phyloP scores from a whole-genome alignment of 1,140 invertebrate genomes.

The Lordiphosa clarofinis region DNA sequence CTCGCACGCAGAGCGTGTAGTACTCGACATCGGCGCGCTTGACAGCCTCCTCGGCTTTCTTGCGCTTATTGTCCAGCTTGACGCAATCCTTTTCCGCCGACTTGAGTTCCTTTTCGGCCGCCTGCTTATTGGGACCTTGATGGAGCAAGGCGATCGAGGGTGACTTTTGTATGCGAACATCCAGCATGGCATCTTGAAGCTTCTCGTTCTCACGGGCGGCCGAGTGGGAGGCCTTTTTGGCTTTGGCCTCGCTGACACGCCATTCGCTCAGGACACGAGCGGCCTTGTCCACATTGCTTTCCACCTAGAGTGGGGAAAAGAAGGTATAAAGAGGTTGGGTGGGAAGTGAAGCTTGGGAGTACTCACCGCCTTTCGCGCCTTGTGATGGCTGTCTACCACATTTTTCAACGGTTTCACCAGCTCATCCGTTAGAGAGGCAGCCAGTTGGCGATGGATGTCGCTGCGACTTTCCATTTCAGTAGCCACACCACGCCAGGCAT shows the following conservation, averaged over 20 bases:
- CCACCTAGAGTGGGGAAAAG: conserved; percentile 81
- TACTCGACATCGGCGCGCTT: conserved; percentile 96
- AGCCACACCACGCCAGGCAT: conserved; percentile 93
- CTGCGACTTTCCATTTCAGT: conserved; percentile 94
- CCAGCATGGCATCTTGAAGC: conserved; percentile 86
- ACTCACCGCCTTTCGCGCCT: conserved; percentile 86
- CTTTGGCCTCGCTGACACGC: conserved; percentile 90
- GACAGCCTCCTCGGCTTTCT: conserved; percentile 93
- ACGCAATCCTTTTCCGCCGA: conserved; percentile 81
- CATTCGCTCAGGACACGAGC: conserved; percentile 90
- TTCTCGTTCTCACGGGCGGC: conserved; percentile 93
- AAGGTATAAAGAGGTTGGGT: background rate
- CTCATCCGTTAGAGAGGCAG: conserved; percentile 90
- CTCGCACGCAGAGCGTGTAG: conserved; percentile 92
- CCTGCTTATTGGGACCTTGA: conserved; percentile 72
- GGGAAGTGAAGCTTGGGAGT: too few species aligned
- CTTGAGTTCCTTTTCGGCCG: conserved; percentile 77
- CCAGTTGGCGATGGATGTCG: conserved; percentile 91
- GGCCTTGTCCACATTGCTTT: conserved; percentile 92
- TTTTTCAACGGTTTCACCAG: conserved; percentile 92
- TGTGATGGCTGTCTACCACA: conserved; percentile 86
- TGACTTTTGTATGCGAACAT: conserved; percentile 80
- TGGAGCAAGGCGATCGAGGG: conserved; percentile 80
- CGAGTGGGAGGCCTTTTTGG: conserved; percentile 91
- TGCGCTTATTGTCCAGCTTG: conserved; percentile 92